Evolutionary conservation across 2,888 invertebrate species (phyloP), one percentile per base, ranked within the genome.

Genomic region (Germaria angustata): DNA sequence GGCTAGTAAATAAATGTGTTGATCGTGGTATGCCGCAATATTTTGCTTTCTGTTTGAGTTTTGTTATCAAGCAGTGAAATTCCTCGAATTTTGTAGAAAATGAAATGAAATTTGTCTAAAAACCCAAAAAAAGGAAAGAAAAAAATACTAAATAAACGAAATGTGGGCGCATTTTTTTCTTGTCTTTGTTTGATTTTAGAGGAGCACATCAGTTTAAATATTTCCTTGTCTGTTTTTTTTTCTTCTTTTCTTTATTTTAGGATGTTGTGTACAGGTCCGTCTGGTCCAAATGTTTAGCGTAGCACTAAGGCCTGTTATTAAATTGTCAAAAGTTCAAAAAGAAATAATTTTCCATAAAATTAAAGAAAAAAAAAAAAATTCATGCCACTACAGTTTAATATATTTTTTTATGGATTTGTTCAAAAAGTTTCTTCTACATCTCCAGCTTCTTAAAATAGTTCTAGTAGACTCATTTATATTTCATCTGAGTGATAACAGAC

Each of bases 301-400:
- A 73, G 63, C 72, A 46, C 63, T 78, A 61, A 69, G 86, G 87
- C 87, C 90, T 90, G 89, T 90, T 90, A 90, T 90, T 90, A 90
- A 90, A 90, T 90, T 90, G 90, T 90, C 90, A 90, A 90, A 90
- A 88, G 88, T 85, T 86, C 85, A 85, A 85, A 85, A 86, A 87
- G 86, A 86, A 87, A 87, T 87, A 87, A 85, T 85, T 83, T 85
- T 71, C 75, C 51, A 41, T 34, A 68, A 55, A 17, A 36, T 0
- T 22, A 20, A 36, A 51, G 51, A 46, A 20, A 65, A n/a, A 20
- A 17, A 36, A 61, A 57, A 81, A 84, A 85, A 80, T 82, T 82
- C 84, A 85, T 84, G 85, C 84, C 81, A 82, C 81, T 82, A 79
- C 69, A 79, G 82, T 79, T 82, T 75, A 77, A 77, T 77, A 69